phyloP scores from a whole-genome alignment of 37 sponge, comb jelly and placozoan species.

The Tethya wilhelma region DNA sequence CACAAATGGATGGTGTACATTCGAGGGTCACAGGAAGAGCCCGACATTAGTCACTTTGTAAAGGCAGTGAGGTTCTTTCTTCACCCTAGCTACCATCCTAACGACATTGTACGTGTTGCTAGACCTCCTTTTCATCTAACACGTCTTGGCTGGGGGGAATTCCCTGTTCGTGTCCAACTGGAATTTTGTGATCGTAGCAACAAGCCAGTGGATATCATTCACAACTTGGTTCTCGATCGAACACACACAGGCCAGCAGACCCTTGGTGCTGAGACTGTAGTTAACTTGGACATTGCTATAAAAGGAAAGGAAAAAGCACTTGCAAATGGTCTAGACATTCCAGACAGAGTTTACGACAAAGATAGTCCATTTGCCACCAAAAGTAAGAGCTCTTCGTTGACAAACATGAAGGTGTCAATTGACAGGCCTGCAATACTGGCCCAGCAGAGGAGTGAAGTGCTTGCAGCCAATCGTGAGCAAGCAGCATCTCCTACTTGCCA shows the following conservation, averaged over 20 bases:
- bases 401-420: too few species aligned
- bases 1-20: slow-evolving; percentile 97
- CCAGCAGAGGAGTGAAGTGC: too few species aligned
- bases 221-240: slow-evolving; percentile 75
- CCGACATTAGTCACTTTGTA: slow-evolving; percentile 68
- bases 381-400: too few species aligned
- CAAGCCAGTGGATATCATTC: slow-evolving; percentile 82
- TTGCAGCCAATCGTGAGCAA: too few species aligned
- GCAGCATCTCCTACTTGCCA: too few species aligned
- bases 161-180: slow-evolving; percentile 86
- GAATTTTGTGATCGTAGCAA: slow-evolving; percentile 53
- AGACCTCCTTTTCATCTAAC: slow-evolving; percentile 85
- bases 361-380: too few species aligned
- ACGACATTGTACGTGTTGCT: slow-evolving; percentile 69
- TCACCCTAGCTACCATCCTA: slow-evolving; percentile 89
- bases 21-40: slow-evolving; percentile 54
- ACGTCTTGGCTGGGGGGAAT: slow-evolving; percentile 91
- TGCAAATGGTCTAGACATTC: too few species aligned
- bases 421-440: too few species aligned
- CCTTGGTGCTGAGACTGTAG: slow-evolving; percentile 83
- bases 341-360: too few species aligned
- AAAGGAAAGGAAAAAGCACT: too few species aligned
- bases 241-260: slow-evolving; percentile 89
- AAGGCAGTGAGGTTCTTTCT: slow-evolving; percentile 81
- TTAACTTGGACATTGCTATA: slow-evolving; percentile 55